Conservation (phyloP, 1,140 invertebrate genomes). For the Whitmania pigra region DNA sequence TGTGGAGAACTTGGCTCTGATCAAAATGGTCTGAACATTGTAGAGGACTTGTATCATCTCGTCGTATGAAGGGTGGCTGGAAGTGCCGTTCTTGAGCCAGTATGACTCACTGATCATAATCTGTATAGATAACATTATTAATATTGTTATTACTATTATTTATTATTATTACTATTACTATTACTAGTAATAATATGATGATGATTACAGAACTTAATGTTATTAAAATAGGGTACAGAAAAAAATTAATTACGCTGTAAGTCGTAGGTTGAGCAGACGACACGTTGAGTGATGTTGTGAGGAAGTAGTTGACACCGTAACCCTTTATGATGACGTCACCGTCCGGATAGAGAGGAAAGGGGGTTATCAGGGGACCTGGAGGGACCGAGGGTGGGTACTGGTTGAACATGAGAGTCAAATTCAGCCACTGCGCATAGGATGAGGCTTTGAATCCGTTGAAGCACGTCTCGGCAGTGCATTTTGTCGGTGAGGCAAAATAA, state of each 20-base stretch:
- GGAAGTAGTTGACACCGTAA: not conserved
- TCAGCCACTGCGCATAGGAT: slow-evolving; percentile 21
- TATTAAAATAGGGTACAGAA: too few species aligned
- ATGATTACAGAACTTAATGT: not conserved
- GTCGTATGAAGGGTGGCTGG: slow-evolving; percentile 13
- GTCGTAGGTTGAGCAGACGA: not conserved
- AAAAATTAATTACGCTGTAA: too few species aligned
- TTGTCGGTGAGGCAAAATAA: not conserved
- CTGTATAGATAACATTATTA: not conserved
- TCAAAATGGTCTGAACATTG: slow-evolving; percentile 1
- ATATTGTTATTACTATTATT: not conserved
- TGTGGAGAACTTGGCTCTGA: slow-evolving; percentile 23
- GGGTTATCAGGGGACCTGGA: not conserved
- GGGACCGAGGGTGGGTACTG: not conserved
- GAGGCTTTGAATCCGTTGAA: slow-evolving; percentile 20
- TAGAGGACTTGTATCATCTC: slow-evolving; percentile 22
- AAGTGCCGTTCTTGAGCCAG: slow-evolving; percentile 9
- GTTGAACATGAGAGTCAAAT: slow-evolving; percentile 6
- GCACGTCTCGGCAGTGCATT: not conserved
- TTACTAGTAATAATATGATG: slow-evolving; percentile 8
- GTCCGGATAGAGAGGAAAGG: not conserved
- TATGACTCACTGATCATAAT: not conserved
- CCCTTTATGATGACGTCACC: slow-evolving; percentile 24
- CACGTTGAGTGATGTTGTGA: slow-evolving; percentile 12
- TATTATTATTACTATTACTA: not conserved